Evolutionary conservation across 2,888 invertebrate species (phyloP).

Genomic region (Scotopteryx bipunctaria): DNA sequence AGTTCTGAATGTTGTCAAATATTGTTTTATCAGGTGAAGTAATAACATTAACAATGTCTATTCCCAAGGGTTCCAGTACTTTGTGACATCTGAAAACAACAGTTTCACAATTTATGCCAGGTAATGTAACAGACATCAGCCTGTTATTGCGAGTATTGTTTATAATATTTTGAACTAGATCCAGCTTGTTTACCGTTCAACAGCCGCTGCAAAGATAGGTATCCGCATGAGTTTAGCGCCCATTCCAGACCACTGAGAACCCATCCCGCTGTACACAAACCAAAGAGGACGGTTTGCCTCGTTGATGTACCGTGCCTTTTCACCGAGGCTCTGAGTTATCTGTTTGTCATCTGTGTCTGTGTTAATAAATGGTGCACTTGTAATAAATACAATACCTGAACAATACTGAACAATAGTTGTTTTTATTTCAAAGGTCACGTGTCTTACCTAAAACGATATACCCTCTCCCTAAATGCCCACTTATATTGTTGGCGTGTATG

Average conservation of each 20-base stretch:
- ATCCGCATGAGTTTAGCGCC: conserved; percentile 85
- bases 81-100: conserved; percentile 72
- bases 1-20: conserved; percentile 77
- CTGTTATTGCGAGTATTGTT: too few species aligned
- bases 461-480: conserved; percentile 68
- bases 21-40: conserved; percentile 82
- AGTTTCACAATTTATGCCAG: not conserved
- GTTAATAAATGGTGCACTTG: too few species aligned
- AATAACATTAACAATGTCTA: conserved; percentile 86
- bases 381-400: too few species aligned
- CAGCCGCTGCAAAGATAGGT: conserved; percentile 82
- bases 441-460: conserved; percentile 37
- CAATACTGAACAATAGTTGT: too few species aligned
- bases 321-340: conserved; percentile 48
- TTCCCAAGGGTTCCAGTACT: conserved; percentile 83
- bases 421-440: too few species aligned
- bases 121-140: too few species aligned
- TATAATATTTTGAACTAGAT: not conserved
- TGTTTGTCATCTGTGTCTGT: conserved; percentile 45
- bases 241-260: conserved; percentile 88
- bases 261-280: conserved; percentile 88
- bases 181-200: conserved; percentile 75
- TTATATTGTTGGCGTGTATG: conserved; percentile 52
- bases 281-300: conserved; percentile 80
- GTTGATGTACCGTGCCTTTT: conserved; percentile 54